Conservation (phyloP, 2,888 invertebrate genomes). For the Yponomeuta sedellus region DNA sequence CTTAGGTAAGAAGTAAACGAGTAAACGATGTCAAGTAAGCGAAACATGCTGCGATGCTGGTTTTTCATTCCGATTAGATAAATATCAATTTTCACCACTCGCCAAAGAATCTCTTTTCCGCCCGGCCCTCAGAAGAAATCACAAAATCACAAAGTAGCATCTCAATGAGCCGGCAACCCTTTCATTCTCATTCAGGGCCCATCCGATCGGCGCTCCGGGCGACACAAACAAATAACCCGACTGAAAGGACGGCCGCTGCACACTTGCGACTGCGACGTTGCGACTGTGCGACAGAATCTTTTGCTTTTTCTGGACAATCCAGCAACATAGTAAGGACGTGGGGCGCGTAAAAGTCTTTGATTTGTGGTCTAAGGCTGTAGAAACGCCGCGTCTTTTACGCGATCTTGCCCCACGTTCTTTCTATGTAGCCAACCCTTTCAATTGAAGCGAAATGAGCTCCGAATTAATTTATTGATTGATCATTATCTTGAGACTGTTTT, state of each 20-base stretch:
- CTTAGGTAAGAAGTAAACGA: too few species aligned
- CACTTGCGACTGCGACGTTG: slow-evolving; percentile 1
- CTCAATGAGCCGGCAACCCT: slow-evolving; percentile 28
- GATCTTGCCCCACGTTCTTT: too few species aligned
- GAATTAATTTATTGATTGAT: not conserved
- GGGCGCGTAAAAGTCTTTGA: too few species aligned
- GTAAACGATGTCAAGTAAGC: too few species aligned
- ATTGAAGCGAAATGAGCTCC: not conserved
- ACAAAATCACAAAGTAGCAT: slow-evolving; percentile 16
- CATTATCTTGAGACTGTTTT: not conserved
- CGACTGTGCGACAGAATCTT: not conserved
- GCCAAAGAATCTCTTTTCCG: not conserved
- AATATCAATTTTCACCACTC: not conserved
- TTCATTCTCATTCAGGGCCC: slow-evolving; percentile 46
- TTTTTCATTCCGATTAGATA: not conserved
- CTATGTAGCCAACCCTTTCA: not conserved
- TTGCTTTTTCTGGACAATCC: too few species aligned
- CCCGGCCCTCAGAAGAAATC: slow-evolving; percentile 8
- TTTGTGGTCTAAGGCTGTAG: too few species aligned
- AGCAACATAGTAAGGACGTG: too few species aligned
- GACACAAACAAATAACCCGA: slow-evolving; percentile 57
- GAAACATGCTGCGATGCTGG: too few species aligned
- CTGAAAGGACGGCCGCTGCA: slow-evolving; percentile 17
- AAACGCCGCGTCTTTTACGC: too few species aligned
- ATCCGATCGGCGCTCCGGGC: slow-evolving; percentile 44